These are phyloP conservation scores for Tortricodes alternella DNA, from an alignment of 2,888 invertebrate genomes.

Conservation along the genomic window DNA sequence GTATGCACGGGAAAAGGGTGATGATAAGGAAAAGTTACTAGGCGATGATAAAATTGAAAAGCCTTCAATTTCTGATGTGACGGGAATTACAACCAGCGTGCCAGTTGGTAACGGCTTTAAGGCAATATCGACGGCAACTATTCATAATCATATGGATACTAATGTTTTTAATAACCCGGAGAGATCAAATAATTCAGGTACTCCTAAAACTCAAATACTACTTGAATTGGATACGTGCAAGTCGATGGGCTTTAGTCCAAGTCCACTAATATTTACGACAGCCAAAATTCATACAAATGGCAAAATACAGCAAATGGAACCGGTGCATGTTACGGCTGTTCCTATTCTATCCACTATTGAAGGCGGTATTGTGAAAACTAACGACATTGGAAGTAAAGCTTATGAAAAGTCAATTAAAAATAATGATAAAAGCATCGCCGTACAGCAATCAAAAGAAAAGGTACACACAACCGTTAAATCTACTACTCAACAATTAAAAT, in stretches of 20 bases:
- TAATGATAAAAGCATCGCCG: not conserved
- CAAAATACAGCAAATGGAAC: slow-evolving; percentile 65
- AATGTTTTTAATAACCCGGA: slow-evolving; percentile 56
- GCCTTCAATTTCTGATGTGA: slow-evolving; percentile 35
- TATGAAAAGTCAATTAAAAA: slow-evolving; percentile 22
- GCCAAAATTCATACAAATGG: slow-evolving; percentile 73
- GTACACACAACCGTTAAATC: not conserved
- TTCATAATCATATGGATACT: slow-evolving; percentile 66
- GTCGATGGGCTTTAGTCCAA: slow-evolving; percentile 49
- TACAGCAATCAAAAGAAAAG: not conserved
- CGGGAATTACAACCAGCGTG: slow-evolving; percentile 37
- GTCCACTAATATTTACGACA: slow-evolving; percentile 74
- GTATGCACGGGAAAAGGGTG: slow-evolving; percentile 45
- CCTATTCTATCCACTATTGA: slow-evolving; percentile 71
- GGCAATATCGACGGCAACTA: slow-evolving; percentile 37
- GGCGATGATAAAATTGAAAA: slow-evolving; percentile 43
- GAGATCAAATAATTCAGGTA: slow-evolving; percentile 38
- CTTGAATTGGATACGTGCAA: slow-evolving; percentile 64
- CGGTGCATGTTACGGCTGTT: slow-evolving; percentile 63
- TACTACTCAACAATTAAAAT: not conserved
- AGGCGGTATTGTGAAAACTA: slow-evolving; percentile 52
- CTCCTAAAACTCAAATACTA: slow-evolving; percentile 59
- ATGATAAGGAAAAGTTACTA: slow-evolving; percentile 48
- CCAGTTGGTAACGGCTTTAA: slow-evolving; percentile 42
- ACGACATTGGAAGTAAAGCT: slow-evolving; percentile 35